Evolutionary conservation across 2,888 invertebrate genomes (phyloP), one percentile per base, ranked within the genome.

Genomic region (Andrena camellia): DNA sequence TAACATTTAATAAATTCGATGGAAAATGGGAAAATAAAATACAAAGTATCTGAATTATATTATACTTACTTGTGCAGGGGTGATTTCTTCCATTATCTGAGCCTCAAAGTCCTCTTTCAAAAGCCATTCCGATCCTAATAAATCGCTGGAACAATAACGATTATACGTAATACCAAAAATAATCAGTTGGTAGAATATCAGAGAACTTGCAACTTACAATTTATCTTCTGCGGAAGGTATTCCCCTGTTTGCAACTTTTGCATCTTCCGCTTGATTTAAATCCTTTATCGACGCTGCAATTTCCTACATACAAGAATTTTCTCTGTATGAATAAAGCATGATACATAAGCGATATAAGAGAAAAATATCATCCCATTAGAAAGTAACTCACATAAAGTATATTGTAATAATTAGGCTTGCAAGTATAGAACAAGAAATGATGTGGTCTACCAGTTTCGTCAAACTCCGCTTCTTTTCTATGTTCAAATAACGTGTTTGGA

Each of bases 361-460:
- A 48, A 10, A 5, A 23, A 42, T 26, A 26, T 10, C 3, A 17
- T 57, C n/a, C 42, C 10, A 29, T 63, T 50, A 26, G 20, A 63
- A 35, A 33, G 13, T 48, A 48, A 94, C 95, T 95, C 94, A 98
- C 99, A 95, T 97, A 97, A 88, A 99, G 94, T 5, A 97, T 92
- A 91, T 97, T 96, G 93, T 97, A 98, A 93, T 97, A 99, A 93
- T 97, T 97, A 0, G 99, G 97, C 91, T 96, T 97, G 60, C 96
- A 96, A 0, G 99, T 99, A 93, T 99, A 99, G 94, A 99, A 99
- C 86, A 99, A 95, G 81, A 96, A 96, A 94, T 99, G 98, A 93
- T 96, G 96, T 1, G 99, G 99, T 89, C 99, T 95, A 0, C 99
- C 99, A 86, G 96, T 96, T 92, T 96, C 96, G 94, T 98, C 98